phyloP scores from a whole-genome alignment of 2,797 vertebrate genomes.

The Sphenopsis melanotis region DNA sequence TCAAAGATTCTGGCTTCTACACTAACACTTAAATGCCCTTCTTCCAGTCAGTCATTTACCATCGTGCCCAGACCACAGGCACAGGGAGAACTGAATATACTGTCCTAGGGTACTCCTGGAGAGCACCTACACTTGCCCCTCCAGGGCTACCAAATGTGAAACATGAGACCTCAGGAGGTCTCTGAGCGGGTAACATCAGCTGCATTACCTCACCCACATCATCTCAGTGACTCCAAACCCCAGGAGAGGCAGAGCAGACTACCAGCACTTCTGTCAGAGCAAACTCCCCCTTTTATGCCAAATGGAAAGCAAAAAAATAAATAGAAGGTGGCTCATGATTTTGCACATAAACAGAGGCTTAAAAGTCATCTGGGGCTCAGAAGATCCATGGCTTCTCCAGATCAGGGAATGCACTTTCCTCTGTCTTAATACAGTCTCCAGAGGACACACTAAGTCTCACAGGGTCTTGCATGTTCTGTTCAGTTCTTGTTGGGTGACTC shows the following conservation, averaged over 20 bases:
- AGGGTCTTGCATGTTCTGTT: neutral
- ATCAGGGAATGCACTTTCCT: neutral
- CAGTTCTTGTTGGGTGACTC: neutral
- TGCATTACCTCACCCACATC: neutral
- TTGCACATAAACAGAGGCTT: neutral
- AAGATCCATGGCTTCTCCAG: neutral
- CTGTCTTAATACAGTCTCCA: neutral
- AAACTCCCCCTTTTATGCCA: neutral
- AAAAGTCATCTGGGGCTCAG: neutral
- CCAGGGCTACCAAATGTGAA: neutral
- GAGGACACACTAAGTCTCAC: neutral
- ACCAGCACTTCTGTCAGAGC: neutral
- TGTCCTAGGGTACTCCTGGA: neutral
- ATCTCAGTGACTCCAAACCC: neutral
- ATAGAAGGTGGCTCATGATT: neutral
- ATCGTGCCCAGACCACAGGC: rapidly evolving
- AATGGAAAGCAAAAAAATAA: neutral
- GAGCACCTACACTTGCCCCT: neutral
- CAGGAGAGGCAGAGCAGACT: neutral
- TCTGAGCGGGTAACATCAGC: neutral
- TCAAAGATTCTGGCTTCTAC: neutral
- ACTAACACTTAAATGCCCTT: neutral
- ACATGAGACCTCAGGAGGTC: neutral
- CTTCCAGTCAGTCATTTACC: neutral
- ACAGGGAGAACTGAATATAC: neutral